A percentile compares a stretch with the other conserved stretches of the same genome.
phyloP scores from a whole-genome alignment of 2,113 vertebrate genomes.

The Myiopsitta monachus region DNA sequence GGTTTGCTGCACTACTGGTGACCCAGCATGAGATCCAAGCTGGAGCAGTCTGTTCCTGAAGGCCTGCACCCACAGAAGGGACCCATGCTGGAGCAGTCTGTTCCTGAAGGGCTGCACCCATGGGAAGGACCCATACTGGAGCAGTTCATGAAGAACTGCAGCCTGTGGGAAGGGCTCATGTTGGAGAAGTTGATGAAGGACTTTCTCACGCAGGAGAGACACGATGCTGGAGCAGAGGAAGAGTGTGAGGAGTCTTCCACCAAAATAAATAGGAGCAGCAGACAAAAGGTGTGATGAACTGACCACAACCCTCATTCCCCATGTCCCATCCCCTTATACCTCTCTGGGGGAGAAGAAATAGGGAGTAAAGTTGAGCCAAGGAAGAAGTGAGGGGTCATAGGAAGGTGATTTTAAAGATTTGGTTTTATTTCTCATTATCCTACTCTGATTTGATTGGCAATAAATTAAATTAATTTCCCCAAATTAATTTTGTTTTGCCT shows the following conservation, averaged over 20 bases:
- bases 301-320: not conserved
- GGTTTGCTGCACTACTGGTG: not conserved
- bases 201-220: not conserved
- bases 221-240: not conserved
- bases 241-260: not conserved
- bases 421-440: not conserved
- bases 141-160: not conserved
- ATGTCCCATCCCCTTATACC: not conserved
- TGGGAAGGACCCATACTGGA: not conserved
- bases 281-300: not conserved
- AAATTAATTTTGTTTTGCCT: not conserved
- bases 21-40: not conserved
- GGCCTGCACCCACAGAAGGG: too few relatives aligned
- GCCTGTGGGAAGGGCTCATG: not conserved
- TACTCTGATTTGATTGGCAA: not conserved
- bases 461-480: not conserved
- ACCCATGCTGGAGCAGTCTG: not conserved
- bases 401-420: not conserved
- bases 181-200: not conserved
- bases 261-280: not conserved
- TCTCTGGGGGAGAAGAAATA: not conserved
- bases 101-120: too few relatives aligned
- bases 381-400: not conserved
- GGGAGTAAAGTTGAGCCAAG: not conserved
- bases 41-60: not conserved